Conservation (phyloP, 1,140 invertebrate genomes). For the Cherax quadricarinatus region DNA sequence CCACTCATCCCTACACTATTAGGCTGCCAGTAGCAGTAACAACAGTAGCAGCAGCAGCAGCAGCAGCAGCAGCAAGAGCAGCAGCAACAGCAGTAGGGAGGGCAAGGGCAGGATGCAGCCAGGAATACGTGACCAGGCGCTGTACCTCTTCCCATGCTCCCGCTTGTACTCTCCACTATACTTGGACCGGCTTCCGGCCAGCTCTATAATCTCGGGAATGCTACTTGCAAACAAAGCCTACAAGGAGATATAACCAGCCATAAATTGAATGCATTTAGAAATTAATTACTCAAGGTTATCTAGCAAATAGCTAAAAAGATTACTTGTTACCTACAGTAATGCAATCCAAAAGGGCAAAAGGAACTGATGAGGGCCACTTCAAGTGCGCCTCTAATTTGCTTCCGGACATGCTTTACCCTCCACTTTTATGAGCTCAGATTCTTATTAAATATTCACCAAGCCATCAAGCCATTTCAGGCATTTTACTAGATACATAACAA, state of each 20-base stretch:
- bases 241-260: slow-evolving; percentile 78
- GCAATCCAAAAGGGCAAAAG: slow-evolving; percentile 57
- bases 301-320: slow-evolving; percentile 64
- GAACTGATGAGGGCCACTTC: slow-evolving; percentile 43
- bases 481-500: neutral
- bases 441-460: neutral
- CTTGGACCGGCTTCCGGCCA: slow-evolving; percentile 98
- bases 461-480: neutral
- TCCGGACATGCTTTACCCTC: slow-evolving; percentile 61
- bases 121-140: slow-evolving; percentile 69
- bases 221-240: slow-evolving; percentile 98
- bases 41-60: slow-evolving; percentile 18
- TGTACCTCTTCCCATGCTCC: slow-evolving; percentile 97
- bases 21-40: slow-evolving; percentile 14
- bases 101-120: slow-evolving; percentile 45
- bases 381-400: slow-evolving; percentile 57
- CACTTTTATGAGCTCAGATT: slow-evolving; percentile 2
- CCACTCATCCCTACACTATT: slow-evolving; percentile 49
- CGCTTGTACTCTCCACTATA: slow-evolving; percentile 98
- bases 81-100: slow-evolving; percentile 51
- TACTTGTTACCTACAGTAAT: slow-evolving; percentile 66
- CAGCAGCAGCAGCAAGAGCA: slow-evolving; percentile 56
- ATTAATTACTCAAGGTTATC: slow-evolving; percentile 65
- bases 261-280: slow-evolving; percentile 69
- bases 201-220: slow-evolving; percentile 99